These are phyloP conservation scores for Pristionchus entomophagus DNA, from an alignment of 2,888 invertebrate genomes.

Conservation along the genomic window DNA sequence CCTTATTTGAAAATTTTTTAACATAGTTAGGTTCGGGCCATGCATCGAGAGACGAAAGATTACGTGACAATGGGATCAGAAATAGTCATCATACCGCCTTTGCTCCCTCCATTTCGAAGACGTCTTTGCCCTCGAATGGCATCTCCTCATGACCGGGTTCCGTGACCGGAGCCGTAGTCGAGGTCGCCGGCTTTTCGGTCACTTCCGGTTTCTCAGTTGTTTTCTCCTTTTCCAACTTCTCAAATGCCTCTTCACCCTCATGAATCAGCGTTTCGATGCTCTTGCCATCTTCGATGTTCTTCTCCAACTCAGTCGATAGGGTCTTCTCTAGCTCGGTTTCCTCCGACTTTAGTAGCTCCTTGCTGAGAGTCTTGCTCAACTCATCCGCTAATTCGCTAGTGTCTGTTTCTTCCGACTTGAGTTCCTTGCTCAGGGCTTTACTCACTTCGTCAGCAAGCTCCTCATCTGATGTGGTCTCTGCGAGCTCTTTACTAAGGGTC, in stretches of 20 bases:
- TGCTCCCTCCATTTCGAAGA: not conserved
- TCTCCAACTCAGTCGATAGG: not conserved
- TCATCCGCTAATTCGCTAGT: not conserved
- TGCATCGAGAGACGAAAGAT: not conserved
- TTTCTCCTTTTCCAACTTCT: not conserved
- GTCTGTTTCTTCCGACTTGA: not conserved
- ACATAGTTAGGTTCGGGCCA: not conserved
- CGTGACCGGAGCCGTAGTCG: no score
- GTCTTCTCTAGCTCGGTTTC: slow-evolving; percentile 13
- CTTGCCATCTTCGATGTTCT: not conserved
- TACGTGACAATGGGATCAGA: not conserved
- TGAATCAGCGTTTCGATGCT: slow-evolving; percentile 8
- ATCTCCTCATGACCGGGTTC: not conserved
- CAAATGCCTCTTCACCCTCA: slow-evolving; percentile 11
- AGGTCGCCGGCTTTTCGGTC: not conserved
- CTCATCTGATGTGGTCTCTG: slow-evolving; percentile 39
- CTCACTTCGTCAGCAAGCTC: slow-evolving; percentile 6
- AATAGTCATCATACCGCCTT: not conserved
- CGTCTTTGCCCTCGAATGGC: slow-evolving; percentile 26
- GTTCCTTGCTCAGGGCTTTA: not conserved
- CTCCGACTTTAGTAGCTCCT: not conserved
- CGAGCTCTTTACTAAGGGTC: slow-evolving; percentile 57
- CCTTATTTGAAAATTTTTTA: not conserved
- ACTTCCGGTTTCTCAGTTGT: not conserved
- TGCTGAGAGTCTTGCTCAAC: not conserved